Base-by-base conservation (phyloP, 64 coral and sea anemone species). In the Pocillopora damicornis region DNA sequence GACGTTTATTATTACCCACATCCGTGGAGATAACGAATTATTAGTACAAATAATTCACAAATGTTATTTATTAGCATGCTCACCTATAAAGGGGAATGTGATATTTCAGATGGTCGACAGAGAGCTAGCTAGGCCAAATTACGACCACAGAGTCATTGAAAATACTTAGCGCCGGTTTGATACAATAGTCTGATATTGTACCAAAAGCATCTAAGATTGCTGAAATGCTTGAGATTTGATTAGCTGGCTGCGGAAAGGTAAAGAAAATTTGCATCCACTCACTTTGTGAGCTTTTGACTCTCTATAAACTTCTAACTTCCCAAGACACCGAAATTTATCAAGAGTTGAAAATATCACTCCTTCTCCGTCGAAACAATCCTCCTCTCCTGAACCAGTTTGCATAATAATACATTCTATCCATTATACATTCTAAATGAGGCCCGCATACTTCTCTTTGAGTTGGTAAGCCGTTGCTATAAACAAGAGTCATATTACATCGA, bases 1-100 rank as follows among this genome's bases (percentile, higher is more conserved):
- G 83, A 83, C 60, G 62, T 91, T 77, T 95, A 95, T 68, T 91
- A 87, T 37, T 94, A 76, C 38, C 77, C 79, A 18, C 57, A 77
- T 77, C 78, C 89, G 77, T 91, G 89, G 89, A 91, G 69, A 85
- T 83, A 78, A 34, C 18, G 59, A 67, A 67, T 20, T 15, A 67
- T 67, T 22, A 18, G 11, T n/a, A 20, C 22, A 71, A 71, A 71
- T n/a, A n/a, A 71, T 30, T 71, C 22, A 22, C 22, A 51, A 51
- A 51, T 51, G 42, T 51, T 51, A 7, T 22, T 69, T 23, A 23
- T 71, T 5, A 71, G 11, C 25, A 30, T 71, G 67, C 20, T n/a
- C 11, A 10, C 25, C 11, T 71, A 6, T 23, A 71, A 51, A 51
- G 42, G 42, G 42, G 7, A 51, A 51, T 51, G 42, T 51, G 42